Base-by-base conservation (phyloP, 2,888 invertebrate genomes). In the Andrena minutula region DNA sequence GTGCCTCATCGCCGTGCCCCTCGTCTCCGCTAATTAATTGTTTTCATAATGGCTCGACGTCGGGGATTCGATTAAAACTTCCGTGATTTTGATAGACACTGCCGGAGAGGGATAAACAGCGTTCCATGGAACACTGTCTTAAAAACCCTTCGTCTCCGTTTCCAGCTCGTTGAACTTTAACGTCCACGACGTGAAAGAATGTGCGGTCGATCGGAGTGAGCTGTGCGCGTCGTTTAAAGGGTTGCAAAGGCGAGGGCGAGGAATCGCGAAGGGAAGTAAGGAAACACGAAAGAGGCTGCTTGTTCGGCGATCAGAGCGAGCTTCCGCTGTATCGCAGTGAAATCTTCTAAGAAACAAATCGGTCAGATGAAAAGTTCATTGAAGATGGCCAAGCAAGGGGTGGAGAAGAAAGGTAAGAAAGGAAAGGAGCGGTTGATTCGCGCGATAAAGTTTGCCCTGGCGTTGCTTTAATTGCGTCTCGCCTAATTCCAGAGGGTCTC, bases 401-500 rank as follows among this genome's bases (percentile, higher is more conserved):
- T 10, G 49, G 20, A 26, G 35, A 60, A 41, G 63, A 47, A 49
- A 61, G 58, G 58, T 49, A 47, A 63, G 4, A 61, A 56, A 60
- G 53, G 23, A 26, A 51, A 51, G 60, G 70, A 30, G 74, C 23
- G 56, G 75, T 75, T 75, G 56, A 71, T 80, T 68, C 81, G 56
- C 70, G 66, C 75, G 82, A 80, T 80, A 80, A 82, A 80, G 71
- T 58, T 51, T 60, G 53, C 32, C 2, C n/a, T 26, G 76, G 66
- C 66, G 77, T 66, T 61, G 51, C 28, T 82, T 77, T 83, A 83
- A 83, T 83, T 71, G 82, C 70, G 41, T 78, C 66, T 70, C 63
- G 63, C 41, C 68, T 69, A 82, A 82, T 82, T 71, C 71, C 72
- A 7, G 10, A 8, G 32, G 51, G 47, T 71, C 35, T 51, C 65